Evolutionary conservation across 2,888 invertebrate species (phyloP), one percentile per base, ranked within the genome.

Genomic region (Antheraea assamensis): DNA sequence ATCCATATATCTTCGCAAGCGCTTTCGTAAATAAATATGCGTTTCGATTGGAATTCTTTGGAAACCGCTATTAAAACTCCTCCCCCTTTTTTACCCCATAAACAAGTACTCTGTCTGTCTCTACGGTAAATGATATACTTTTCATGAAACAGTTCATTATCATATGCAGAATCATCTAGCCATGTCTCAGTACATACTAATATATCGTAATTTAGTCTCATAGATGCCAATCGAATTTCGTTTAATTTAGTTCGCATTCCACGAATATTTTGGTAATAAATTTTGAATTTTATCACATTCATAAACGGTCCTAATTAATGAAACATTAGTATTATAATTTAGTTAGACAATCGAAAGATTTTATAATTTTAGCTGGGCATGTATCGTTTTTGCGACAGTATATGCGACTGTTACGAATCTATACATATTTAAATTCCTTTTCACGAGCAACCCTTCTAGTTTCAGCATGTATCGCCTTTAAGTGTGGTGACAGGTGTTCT

Each of bases 231-330:
- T 30, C 31, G 31, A 17, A 70, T 70, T 42, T 70, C 70, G 13
- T n/a, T 21, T 24, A 42, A 35, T 70, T 70, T 70, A 24, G 70
- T 70, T 24, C 70, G 70, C 70, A 70, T 70, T 1, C 70, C 70
- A 3, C 70, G 70, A 70, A 70, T 13, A 42, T 70, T 70, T 5
- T 70, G 42, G 5, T 70, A 70, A 15, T 70, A 70, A 21, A 70
- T 70, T 7, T 35, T 70, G 70, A 70, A 70, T 70, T 42, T 70
- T 42, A 15, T 21, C 1, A 42, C n/a, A 42, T 42, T 21, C n/a
- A 0, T 70, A n/a, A 21, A n/a, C n/a, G 13, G 70, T 10, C 70
- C 1, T n/a, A 3, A 2, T 24, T 4, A 58, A 58, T 4, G n/a
- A 3, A 3, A 61, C 15, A n/a, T 55, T 21, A 27, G 7, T 27